These are phyloP conservation scores for Orchesellides sinensis DNA, from an alignment of 2,888 invertebrate genomes.

Conservation along the genomic window DNA sequence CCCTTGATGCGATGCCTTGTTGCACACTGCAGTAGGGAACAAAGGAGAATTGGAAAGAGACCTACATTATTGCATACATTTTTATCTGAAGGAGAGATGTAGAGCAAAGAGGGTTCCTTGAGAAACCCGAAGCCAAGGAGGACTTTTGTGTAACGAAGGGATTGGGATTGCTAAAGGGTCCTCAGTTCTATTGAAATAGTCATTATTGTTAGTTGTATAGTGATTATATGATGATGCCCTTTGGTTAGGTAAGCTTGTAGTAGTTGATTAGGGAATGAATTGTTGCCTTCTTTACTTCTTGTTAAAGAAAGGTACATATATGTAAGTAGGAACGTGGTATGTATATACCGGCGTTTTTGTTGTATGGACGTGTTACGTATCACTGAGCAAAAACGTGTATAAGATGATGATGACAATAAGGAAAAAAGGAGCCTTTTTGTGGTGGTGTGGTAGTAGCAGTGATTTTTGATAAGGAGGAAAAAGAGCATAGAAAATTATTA, in stretches of 20 bases:
- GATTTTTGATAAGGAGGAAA: conserved; percentile 41
- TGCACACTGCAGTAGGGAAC: conserved; percentile 20
- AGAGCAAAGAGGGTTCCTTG: conserved; percentile 39
- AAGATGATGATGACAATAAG: conserved; percentile 58
- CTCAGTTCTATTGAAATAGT: neutral
- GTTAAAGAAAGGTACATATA: too few relatives aligned
- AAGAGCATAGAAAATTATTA: conserved; percentile 17
- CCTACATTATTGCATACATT: neutral
- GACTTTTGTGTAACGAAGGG: neutral
- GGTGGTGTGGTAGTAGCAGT: conserved; percentile 33
- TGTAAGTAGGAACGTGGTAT: too few relatives aligned
- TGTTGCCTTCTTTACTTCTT: conserved; percentile 48
- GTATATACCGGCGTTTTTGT: too few relatives aligned
- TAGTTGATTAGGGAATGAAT: conserved; percentile 11
- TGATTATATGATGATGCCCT: conserved; percentile 35
- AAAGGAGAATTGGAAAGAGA: conserved; percentile 29
- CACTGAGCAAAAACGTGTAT: conserved; percentile 58
- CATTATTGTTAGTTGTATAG: conserved; percentile 10
- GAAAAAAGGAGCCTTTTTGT: too few relatives aligned
- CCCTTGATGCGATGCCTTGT: conserved; percentile 32
- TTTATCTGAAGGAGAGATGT: conserved; percentile 9
- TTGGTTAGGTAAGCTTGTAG: conserved; percentile 15
- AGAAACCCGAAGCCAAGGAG: conserved; percentile 3
- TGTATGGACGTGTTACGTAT: conserved; percentile 61
- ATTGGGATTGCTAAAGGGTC: conserved; percentile 16